Base-by-base conservation (phyloP, 2,888 invertebrate species). In the Notodonta ziczac region DNA sequence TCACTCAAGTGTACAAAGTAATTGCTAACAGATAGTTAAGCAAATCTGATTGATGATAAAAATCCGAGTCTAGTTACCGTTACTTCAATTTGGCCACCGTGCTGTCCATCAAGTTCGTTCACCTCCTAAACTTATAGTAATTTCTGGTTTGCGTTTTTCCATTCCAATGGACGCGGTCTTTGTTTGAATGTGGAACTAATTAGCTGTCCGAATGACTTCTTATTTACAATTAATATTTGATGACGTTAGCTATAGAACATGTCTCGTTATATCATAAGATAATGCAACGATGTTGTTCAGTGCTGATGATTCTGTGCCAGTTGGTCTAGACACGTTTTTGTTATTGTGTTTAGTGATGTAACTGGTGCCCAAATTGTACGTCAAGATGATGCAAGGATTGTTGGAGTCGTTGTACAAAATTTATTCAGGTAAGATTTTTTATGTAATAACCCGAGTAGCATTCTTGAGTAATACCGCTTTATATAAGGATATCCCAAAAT, bases 21-120 rank as follows among this genome's bases (percentile, higher is more conserved):
- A 91, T 90, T 90, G 89, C 85, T 87, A 89, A 87, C 86, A 88
- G 84, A 90, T 90, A 84, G 90, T 93, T 93, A 91, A 89, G 91
- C 90, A 91, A 91, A 91, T 88, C 90, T 91, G 91, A 93, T 92
- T 86, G 89, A 92, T 89, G 93, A 91, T 93, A 89, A 92, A 88
- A 83, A 91, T 89, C 87, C 78, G 78, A 74, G 76, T 70, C 72
- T 77, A 63, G 72, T 82, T 87, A 87, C 93, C 93, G 93, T 93
- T 93, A 91, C 81, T 86, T 89, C 87, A 85, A 89, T 91, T 91
- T 91, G 88, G 88, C 90, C 91, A 91, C 90, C 82, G 90, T 85
- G 80, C 77, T 85, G 85, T 84, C 80, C 82, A 78, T 81, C 76
- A 73, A 78, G 90, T 86, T 84, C 90, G 77, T 88, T 90, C 86